Percentiles rank a stretch among this genome's conserved stretches.
phyloP scores from a whole-genome alignment of 2,888 invertebrate genomes.

The Lycocerus yunnanus region DNA sequence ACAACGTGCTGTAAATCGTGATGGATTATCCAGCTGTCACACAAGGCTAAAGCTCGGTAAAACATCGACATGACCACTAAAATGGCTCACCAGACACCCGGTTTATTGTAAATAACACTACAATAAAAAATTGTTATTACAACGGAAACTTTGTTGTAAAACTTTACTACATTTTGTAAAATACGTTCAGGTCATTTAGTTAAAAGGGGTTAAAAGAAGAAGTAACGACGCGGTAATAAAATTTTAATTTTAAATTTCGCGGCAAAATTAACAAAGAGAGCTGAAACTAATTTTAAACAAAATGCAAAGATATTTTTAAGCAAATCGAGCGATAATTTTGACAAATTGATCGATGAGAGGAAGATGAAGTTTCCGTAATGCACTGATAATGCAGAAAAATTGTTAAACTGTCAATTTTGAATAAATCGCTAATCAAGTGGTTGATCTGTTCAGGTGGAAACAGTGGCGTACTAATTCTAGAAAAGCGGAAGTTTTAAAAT shows the following conservation, averaged over 20 bases:
- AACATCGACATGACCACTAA: slow-evolving; percentile 47
- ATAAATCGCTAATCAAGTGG: background rate
- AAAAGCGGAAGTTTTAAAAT: no score
- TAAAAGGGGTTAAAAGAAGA: background rate
- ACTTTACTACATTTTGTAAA: background rate
- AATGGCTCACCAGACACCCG: slow-evolving; percentile 28
- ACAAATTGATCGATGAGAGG: background rate
- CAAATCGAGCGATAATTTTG: background rate
- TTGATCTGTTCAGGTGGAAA: background rate
- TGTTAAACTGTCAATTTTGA: background rate
- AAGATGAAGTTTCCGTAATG: background rate
- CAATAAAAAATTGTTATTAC: slow-evolving; percentile 4
- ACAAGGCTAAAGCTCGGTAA: slow-evolving; percentile 35
- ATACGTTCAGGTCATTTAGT: background rate
- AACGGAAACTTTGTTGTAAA: slow-evolving; percentile 1
- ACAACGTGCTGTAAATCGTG: slow-evolving; percentile 53
- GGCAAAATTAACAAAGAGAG: background rate
- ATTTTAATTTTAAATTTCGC: background rate
- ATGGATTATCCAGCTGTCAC: slow-evolving; percentile 54
- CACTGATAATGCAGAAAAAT: background rate
- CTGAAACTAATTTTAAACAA: no score
- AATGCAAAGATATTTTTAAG: background rate
- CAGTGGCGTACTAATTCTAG: no score
- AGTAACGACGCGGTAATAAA: background rate
- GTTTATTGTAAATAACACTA: slow-evolving; percentile 26